Evolutionary conservation across 2,797 vertebrate species (phyloP).

Genomic region (Leptoclinus maculatus): DNA sequence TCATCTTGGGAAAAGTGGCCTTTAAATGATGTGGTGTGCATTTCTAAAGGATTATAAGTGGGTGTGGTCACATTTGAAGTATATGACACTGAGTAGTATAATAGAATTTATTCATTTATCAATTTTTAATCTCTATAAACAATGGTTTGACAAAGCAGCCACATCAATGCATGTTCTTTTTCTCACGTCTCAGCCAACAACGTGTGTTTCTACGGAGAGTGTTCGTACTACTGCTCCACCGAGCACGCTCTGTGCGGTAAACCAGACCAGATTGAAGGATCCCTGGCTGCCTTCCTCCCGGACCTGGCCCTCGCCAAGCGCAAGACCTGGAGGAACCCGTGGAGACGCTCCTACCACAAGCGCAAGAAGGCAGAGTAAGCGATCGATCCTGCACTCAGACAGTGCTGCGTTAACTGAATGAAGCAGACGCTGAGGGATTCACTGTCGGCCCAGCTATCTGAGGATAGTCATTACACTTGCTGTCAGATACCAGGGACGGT

Average conservation of each 20-base stretch:
- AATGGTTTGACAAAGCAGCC: not conserved
- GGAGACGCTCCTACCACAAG: constrained; percentile 98
- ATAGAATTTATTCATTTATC: no score
- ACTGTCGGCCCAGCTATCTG: not conserved
- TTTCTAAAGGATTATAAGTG: constrained; percentile 26
- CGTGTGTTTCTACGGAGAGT: constrained; percentile 98
- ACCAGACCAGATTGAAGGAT: constrained; percentile 96
- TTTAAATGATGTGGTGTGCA: constrained; percentile 39
- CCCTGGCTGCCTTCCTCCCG: constrained; percentile 95
- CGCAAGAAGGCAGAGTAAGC: constrained; percentile 99
- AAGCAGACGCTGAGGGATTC: constrained; percentile 6
- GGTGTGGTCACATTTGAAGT: not conserved
- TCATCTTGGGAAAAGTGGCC: constrained; percentile 28
- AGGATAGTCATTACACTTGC: constrained; percentile 10
- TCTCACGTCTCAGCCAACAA: constrained; percentile 89
- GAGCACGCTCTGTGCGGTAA: constrained; percentile 97
- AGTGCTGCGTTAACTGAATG: not conserved
- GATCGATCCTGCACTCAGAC: not conserved
- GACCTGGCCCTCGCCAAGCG: constrained; percentile 95
- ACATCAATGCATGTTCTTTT: not conserved
- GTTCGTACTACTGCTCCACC: constrained; percentile 98
- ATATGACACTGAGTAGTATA: not conserved
- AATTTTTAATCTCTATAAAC: not conserved
- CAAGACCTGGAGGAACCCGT: constrained; percentile 99
- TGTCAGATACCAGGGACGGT: not conserved